Conservation (phyloP, 2,888 invertebrate genomes). For the Eurytoma adleriae region DNA sequence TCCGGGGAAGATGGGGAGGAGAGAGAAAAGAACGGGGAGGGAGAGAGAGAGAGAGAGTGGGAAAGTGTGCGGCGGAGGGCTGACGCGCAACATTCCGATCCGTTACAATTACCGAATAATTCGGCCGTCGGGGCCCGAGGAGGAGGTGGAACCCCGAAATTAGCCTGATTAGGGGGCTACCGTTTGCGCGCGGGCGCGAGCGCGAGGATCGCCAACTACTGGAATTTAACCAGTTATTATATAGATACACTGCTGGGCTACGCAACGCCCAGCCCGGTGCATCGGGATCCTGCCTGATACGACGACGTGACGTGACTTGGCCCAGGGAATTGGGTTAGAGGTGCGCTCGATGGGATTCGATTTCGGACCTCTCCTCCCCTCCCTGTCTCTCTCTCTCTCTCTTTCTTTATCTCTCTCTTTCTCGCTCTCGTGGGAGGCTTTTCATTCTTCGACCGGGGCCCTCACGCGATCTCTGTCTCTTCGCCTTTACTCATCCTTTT, state of each 20-base stretch:
- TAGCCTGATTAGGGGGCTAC: constrained; percentile 76
- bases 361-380: constrained; percentile 10
- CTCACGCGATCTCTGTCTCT: constrained; percentile 28
- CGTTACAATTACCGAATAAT: constrained; percentile 75
- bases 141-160: constrained; percentile 70
- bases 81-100: constrained; percentile 71
- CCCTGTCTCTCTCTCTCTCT: not conserved
- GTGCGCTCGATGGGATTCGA: constrained; percentile 15
- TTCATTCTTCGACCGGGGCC: constrained; percentile 8
- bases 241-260: constrained; percentile 46
- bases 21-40: not conserved
- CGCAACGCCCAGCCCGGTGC: constrained; percentile 2
- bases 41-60: constrained; percentile 1
- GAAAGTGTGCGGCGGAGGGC: not conserved
- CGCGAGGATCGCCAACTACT: constrained; percentile 74
- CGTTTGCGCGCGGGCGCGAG: constrained; percentile 62
- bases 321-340: constrained; percentile 26
- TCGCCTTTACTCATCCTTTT: not conserved
- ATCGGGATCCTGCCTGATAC: not conserved
- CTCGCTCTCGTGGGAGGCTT: constrained; percentile 43
- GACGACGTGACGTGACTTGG: constrained; percentile 30
- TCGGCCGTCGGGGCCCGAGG: constrained; percentile 67
- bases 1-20: not conserved
- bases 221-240: constrained; percentile 76
- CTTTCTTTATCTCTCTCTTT: too few species aligned